Base-by-base conservation (phyloP, 2,113 vertebrate species). In the Bettongia penicillata region DNA sequence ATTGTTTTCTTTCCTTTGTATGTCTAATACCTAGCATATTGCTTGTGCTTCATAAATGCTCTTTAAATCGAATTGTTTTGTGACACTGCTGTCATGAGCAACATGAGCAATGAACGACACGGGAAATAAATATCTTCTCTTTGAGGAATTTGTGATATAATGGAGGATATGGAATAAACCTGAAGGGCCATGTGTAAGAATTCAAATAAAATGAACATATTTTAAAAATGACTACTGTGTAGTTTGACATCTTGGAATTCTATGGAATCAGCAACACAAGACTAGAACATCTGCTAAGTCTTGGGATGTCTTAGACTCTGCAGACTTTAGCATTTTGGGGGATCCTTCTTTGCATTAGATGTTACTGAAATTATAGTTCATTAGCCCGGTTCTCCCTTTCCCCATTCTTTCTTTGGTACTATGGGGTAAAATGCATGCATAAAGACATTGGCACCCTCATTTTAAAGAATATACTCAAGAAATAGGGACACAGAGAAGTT, bases 401-500 rank as follows among this genome's bases (percentile, higher is more conserved):
- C n/a, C 24, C 96, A 10, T 12, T 94, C 77, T 92, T 93, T 92
- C 49, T 50, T 0, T 53, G 53, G 94, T 91, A 53, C 47, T 91
- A 31, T 55, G 49, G 28, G 90, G 57, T 95, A 90, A 47, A 93
- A 25, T 92, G 91, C n/a, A 23, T 22, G 19, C n/a, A 43, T 84
- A 84, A 84, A 84, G n/a, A 43, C 68, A 77, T 77, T 22, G 37
- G 68, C 12, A 37, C 90, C 91, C 47, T 91, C 26, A 91, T 95
- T 95, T 51, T 53, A 94, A 96, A 55, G 53, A 90, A 93, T 91
- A n/a, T 91, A 90, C 61, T 94, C 26, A 1, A 91, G 93, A 96
- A 47, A 51, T 51, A 94, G 95, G 0, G 0, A 50, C 0, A 6
- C 0, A 23, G 48, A 90, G 89, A 84, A 55, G 4, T 5, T 14